phyloP scores from a whole-genome alignment of 2,888 invertebrate genomes.

The Xylophagus ater region DNA sequence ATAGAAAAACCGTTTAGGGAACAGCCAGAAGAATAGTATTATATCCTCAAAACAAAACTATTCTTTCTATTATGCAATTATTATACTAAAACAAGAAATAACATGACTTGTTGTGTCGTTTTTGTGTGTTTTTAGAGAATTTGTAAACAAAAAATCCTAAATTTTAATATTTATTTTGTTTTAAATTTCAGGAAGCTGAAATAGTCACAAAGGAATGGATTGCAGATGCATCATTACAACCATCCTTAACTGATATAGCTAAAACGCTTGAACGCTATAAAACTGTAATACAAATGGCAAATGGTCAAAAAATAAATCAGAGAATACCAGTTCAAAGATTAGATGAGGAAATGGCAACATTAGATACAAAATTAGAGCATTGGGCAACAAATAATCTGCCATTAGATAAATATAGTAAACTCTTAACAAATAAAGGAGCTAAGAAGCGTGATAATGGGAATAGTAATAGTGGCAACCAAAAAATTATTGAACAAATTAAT shows the following conservation, averaged over 20 bases:
- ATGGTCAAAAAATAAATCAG: conserved; percentile 34
- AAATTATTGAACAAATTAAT: conserved; percentile 11
- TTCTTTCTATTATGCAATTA: neutral
- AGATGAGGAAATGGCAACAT: conserved; percentile 39
- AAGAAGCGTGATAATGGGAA: conserved; percentile 21
- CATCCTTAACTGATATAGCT: conserved; percentile 40
- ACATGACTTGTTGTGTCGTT: conserved; percentile 2
- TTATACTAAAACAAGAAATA: neutral
- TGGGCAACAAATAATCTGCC: conserved; percentile 39
- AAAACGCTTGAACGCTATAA: conserved; percentile 44
- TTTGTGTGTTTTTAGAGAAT: neutral
- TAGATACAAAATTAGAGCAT: conserved; percentile 40
- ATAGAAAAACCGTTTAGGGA: too few species aligned
- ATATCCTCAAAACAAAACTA: too few species aligned
- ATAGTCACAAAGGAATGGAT: conserved; percentile 47
- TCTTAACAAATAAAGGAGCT: conserved; percentile 33
- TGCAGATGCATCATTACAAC: conserved; percentile 34
- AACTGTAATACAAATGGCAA: conserved; percentile 40
- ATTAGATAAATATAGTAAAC: conserved; percentile 36
- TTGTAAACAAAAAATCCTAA: neutral
- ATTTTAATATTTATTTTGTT: conserved; percentile 2
- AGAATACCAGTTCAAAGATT: conserved; percentile 35
- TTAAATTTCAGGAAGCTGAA: conserved; percentile 42
- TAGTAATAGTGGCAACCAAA: conserved; percentile 15
- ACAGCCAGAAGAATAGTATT: too few species aligned